These are phyloP conservation scores for Drosophila auraria DNA, from an alignment of 1,140 invertebrate species.

Conservation along the genomic window DNA sequence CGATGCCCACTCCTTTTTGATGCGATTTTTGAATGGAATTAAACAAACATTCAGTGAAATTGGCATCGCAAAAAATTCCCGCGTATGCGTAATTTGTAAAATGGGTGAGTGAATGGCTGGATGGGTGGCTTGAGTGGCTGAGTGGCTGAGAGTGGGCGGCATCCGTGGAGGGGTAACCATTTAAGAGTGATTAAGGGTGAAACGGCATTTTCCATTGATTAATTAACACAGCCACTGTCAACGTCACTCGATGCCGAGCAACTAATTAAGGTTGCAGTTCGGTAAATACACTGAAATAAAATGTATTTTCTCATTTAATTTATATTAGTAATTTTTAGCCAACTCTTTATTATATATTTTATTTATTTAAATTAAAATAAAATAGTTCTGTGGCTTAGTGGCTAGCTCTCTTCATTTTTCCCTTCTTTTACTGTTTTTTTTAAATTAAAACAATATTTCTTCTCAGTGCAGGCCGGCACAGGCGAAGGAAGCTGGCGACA, in stretches of 20 bases:
- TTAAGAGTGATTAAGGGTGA: slow-evolving; percentile 58
- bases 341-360: background rate
- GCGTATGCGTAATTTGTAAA: slow-evolving; percentile 24
- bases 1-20: slow-evolving; percentile 1
- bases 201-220: slow-evolving; percentile 61
- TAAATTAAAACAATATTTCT: no score
- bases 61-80: slow-evolving; percentile 1
- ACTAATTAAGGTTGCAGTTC: slow-evolving; percentile 37
- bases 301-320: background rate
- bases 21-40: slow-evolving; percentile 9
- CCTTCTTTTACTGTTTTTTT: no score
- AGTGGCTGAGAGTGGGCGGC: slow-evolving; percentile 8
- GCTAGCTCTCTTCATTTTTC: no score
- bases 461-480: background rate
- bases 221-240: slow-evolving; percentile 42
- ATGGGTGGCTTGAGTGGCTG: slow-evolving; percentile 12
- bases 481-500: slow-evolving; percentile 59
- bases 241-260: slow-evolving; percentile 49
- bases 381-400: no score
- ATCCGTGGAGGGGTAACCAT: slow-evolving; percentile 20
- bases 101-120: background rate
- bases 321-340: no score
- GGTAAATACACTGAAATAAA: background rate
- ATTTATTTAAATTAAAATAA: background rate
- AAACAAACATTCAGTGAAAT: slow-evolving; percentile 21